Percentiles rank a stretch among this genome's conserved stretches.
Evolutionary conservation across 2,888 invertebrate genomes (phyloP).

Genomic region (Mesopsocus fuscifrons): DNA sequence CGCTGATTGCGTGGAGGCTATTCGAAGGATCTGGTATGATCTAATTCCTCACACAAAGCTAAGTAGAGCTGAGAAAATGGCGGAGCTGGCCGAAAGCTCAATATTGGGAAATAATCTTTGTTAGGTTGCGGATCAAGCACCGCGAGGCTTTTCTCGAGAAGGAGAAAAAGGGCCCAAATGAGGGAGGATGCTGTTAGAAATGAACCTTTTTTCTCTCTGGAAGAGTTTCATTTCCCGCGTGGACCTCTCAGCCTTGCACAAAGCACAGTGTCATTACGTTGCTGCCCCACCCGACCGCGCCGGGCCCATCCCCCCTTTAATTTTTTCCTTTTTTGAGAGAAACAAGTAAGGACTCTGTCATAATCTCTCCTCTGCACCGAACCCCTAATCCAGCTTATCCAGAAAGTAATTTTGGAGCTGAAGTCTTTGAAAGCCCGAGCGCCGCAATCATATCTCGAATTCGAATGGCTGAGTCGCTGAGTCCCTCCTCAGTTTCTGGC

Average conservation of each 20-base stretch:
- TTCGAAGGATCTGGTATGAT: constrained; percentile 1
- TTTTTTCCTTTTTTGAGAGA: constrained; percentile 10
- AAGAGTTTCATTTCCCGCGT: constrained; percentile 9
- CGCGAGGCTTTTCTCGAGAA: constrained; percentile 2
- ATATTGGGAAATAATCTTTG: not conserved
- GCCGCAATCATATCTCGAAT: constrained; percentile 9
- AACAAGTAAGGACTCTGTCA: constrained; percentile 9
- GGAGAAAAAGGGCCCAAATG: not conserved
- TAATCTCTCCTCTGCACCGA: constrained; percentile 10
- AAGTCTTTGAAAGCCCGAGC: constrained; percentile 18
- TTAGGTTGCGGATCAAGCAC: not conserved
- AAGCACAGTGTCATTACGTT: constrained; percentile 10
- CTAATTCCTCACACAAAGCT: constrained; percentile 8
- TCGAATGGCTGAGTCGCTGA: not conserved
- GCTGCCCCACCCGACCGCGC: constrained; percentile 1
- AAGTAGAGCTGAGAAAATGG: not conserved
- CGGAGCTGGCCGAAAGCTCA: not conserved
- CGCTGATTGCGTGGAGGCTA: constrained; percentile 5
- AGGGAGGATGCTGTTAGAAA: not conserved
- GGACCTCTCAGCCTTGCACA: constrained; percentile 8
- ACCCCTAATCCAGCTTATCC: constrained; percentile 20
- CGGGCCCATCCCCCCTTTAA: constrained; percentile 5
- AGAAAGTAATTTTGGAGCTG: constrained; percentile 21
- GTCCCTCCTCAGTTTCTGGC: too few species aligned
- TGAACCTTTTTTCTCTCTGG: not conserved